phyloP scores from a whole-genome alignment of 2,888 invertebrate species.

The Alloplasta piceator region DNA sequence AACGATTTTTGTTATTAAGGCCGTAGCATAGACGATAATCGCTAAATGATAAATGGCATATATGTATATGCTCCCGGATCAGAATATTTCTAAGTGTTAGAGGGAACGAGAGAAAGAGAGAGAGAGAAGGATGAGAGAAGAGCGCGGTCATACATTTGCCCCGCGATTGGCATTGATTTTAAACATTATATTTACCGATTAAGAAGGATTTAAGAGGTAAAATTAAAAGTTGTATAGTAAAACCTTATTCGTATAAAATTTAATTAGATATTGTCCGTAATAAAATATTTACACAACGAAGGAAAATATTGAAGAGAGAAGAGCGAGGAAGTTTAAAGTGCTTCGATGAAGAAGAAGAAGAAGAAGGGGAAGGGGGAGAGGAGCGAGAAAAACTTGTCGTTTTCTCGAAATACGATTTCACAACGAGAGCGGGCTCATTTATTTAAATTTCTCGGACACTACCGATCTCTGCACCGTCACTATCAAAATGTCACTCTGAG shows the following conservation, averaged over 20 bases:
- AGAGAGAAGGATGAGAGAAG: conserved; percentile 45
- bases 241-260: conserved; percentile 79
- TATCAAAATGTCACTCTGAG: conserved; percentile 72
- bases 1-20: conserved; percentile 79
- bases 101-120: conserved; percentile 63
- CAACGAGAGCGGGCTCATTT: conserved; percentile 76
- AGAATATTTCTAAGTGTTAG: conserved; percentile 78
- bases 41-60: conserved; percentile 69
- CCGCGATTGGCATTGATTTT: conserved; percentile 80
- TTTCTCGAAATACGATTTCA: conserved; percentile 75
- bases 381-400: conserved; percentile 67
- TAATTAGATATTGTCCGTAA: conserved; percentile 81
- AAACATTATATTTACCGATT: conserved; percentile 78
- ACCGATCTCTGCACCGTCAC: conserved; percentile 73
- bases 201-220: conserved; percentile 75
- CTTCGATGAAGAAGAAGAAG: conserved; percentile 14
- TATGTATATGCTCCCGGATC: conserved; percentile 76
- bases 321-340: conserved; percentile 20
- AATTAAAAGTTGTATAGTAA: conserved; percentile 82
- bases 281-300: conserved; percentile 81
- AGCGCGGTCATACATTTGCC: conserved; percentile 73
- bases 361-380: not conserved
- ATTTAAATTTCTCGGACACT: conserved; percentile 73
- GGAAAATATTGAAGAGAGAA: conserved; percentile 60
- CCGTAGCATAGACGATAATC: conserved; percentile 77